Conservation (phyloP, 2,888 invertebrate species). For the Patella depressa region DNA sequence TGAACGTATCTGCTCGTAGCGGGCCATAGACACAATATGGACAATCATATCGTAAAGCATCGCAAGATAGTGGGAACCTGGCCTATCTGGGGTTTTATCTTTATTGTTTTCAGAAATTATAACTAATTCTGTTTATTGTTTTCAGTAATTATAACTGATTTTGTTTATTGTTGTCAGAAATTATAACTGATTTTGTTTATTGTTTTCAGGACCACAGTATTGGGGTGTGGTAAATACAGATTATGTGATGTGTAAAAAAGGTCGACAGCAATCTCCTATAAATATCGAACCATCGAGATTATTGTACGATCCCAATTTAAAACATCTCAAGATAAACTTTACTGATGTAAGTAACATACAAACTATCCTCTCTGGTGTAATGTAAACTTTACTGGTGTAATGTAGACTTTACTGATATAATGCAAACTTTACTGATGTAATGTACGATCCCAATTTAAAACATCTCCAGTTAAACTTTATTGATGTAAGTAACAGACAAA, state of each 20-base stretch:
- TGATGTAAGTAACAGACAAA: too few relatives aligned
- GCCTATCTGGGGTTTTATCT: too few relatives aligned
- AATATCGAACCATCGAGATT: conserved; percentile 94
- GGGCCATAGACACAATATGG: too few relatives aligned
- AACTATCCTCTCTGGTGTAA: neutral
- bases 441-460: too few relatives aligned
- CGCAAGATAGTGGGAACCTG: neutral
- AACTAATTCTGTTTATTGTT: conserved; percentile 36
- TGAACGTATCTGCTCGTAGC: too few relatives aligned
- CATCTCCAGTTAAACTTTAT: too few relatives aligned
- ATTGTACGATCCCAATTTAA: conserved; percentile 95
- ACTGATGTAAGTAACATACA: conserved; percentile 79
- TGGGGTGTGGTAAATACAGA: conserved; percentile 99
- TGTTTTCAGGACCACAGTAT: conserved; percentile 90
- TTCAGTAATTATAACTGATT: conserved; percentile 76
- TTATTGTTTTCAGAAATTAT: conserved; percentile 74
- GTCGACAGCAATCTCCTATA: conserved; percentile 96
- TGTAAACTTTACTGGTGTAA: too few relatives aligned
- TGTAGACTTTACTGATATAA: too few relatives aligned
- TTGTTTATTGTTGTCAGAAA: too few relatives aligned
- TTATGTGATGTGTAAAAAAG: conserved; percentile 97
- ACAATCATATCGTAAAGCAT: too few relatives aligned
- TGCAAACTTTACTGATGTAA: too few relatives aligned
- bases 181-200: neutral
- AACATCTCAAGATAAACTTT: conserved; percentile 92